Base-by-base conservation (phyloP, 2,888 invertebrate genomes). In the Xylota sylvarum region DNA sequence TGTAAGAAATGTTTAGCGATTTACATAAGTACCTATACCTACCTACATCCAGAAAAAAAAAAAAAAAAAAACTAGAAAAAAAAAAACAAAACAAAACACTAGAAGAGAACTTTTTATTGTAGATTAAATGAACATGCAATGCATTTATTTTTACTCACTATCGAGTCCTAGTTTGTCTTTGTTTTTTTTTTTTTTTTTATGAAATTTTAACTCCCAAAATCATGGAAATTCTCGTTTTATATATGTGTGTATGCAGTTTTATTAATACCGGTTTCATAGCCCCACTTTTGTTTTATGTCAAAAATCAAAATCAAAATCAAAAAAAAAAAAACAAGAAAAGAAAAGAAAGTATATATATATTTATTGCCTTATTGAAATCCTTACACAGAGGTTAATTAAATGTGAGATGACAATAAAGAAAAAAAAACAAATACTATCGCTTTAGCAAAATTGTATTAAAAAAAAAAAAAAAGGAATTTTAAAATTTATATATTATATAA, bases 351-450 rank as follows among this genome's bases (percentile, higher is more conserved):
- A 40, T 23, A 27, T 30, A 62, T 27, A 14, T 40, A 40, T 27
- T 46, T 17, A 43, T 27, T 30, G 35, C 50, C 50, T 50, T 52
- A 23, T 23, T 50, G 14, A 55, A 14, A 40, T 55, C 40, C 55
- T 35, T 65, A 65, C 10, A 27, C 30, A 19, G 5, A 12, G 5
- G 14, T 30, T 35, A 58, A 58, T 43, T n/a, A 30, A 70, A 70
- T 70, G 70, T 70, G 70, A 43, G 23, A 69, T 55, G 70, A 70
- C 55, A 70, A 70, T 70, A 70, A 30, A 10, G 32, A 27, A 40
- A 14, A 35, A n/a, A 65, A 7, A 23, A 9, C 14, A 32, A 46
- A 2, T 43, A 43, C 43, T 43, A 14, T 43, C 46, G 30, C 32
- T 46, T 30, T 46, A 30, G 2, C 10, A 30, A 46, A 48, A 46